A percentile compares a stretch with the other conserved stretches of the same genome.
Conservation (phyloP, 2,113 vertebrate genomes). For the Condylura cristata region DNA sequence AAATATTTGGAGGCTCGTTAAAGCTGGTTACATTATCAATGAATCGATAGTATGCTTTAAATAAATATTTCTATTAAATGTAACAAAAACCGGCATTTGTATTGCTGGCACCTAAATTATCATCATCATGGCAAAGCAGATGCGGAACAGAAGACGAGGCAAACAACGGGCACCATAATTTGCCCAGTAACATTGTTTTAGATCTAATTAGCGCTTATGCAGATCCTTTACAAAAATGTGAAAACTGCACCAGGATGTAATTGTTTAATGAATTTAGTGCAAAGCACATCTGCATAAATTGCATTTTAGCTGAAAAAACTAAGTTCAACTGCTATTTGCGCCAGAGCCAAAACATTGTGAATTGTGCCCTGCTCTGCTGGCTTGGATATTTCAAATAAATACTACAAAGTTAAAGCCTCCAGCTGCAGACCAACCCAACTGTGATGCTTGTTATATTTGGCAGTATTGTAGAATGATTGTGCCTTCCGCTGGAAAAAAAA, state of each 20-base stretch:
- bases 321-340: conserved; percentile 90
- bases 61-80: conserved; percentile 81
- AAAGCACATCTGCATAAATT: conserved; percentile 91
- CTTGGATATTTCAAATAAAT: conserved; percentile 90
- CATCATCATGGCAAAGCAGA: conserved; percentile 85
- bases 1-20: conserved; percentile 63
- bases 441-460: conserved; percentile 90
- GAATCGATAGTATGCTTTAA: conserved; percentile 82
- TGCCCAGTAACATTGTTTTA: conserved; percentile 90
- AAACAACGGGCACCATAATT: conserved; percentile 88
- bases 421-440: conserved; percentile 91
- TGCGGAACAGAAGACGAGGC: conserved; percentile 85
- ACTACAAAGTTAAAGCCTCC: conserved; percentile 90
- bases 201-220: conserved; percentile 91
- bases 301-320: conserved; percentile 86
- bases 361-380: conserved; percentile 88
- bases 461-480: conserved; percentile 88
- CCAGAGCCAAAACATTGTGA: conserved; percentile 89
- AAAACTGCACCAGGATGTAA: conserved; percentile 90
- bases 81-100: conserved; percentile 84
- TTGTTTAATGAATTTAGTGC: conserved; percentile 92
- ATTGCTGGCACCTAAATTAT: conserved; percentile 86
- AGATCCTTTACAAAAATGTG: conserved; percentile 90
- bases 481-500: conserved; percentile 84
- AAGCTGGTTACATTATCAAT: conserved; percentile 77